These are phyloP conservation scores for Sebastes baramenuke DNA, from an alignment of 2,797 vertebrate genomes.

Conservation along the genomic window DNA sequence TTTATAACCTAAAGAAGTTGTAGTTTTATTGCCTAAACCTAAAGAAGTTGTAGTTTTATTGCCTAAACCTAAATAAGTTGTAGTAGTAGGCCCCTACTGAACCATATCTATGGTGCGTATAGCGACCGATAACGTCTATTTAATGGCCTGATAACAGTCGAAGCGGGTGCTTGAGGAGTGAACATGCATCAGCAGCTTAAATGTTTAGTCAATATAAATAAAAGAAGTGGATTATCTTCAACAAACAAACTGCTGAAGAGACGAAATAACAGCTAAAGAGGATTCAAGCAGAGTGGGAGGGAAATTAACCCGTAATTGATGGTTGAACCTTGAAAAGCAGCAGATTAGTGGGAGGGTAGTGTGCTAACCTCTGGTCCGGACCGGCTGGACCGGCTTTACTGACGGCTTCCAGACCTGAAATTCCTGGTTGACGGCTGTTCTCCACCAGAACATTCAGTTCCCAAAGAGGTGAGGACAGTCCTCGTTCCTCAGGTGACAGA, in stretches of 20 bases:
- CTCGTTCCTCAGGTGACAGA: neutral
- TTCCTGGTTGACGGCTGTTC: conserved; percentile 29
- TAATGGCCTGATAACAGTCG: too few relatives aligned
- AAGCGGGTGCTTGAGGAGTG: neutral
- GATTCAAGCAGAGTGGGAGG: neutral
- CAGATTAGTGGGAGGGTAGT: conserved; percentile 18
- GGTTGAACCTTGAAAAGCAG: conserved; percentile 15
- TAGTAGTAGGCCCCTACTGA: too few relatives aligned
- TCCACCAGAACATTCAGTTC: conserved; percentile 29
- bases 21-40: too few relatives aligned
- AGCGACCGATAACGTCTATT: too few relatives aligned
- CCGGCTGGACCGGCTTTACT: conserved; percentile 8
- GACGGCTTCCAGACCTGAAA: conserved; percentile 30
- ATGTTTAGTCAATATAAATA: neutral
- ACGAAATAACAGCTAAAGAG: neutral
- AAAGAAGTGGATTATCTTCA: neutral
- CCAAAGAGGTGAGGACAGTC: neutral
- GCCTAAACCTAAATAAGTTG: too few relatives aligned
- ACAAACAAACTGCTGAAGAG: neutral
- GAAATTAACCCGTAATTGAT: neutral
- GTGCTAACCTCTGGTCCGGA: conserved; percentile 8
- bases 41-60: too few relatives aligned
- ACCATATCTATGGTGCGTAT: too few relatives aligned
- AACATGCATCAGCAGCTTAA: neutral
- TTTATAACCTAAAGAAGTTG: too few relatives aligned